phyloP scores from a whole-genome alignment of 2,113 vertebrate genomes.

The Rhinopomastus cyanomelas region DNA sequence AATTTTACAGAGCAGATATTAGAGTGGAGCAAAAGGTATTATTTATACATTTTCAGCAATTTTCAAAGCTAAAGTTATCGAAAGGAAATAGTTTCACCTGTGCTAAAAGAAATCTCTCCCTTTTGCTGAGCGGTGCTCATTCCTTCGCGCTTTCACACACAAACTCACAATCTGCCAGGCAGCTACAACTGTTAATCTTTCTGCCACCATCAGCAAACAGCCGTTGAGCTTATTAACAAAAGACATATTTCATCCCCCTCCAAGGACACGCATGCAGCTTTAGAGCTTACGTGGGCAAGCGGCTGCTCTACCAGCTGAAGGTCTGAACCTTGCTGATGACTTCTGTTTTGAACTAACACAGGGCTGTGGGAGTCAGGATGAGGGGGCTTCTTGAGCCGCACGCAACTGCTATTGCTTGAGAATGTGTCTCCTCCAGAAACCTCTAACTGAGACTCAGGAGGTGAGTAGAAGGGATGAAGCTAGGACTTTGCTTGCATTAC shows the following conservation, averaged over 20 bases:
- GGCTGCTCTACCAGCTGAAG: neutral
- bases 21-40: neutral
- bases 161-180: neutral
- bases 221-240: neutral
- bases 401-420: neutral
- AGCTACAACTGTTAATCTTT: neutral
- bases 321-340: neutral
- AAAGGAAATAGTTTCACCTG: neutral
- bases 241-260: neutral
- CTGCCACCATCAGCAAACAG: neutral
- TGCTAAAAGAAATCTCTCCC: neutral
- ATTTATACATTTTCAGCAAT: neutral
- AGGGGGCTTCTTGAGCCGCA: neutral
- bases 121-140: neutral
- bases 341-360: neutral
- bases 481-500: neutral
- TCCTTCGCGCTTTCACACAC: neutral
- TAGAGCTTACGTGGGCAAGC: neutral
- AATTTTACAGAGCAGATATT: neutral
- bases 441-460: neutral
- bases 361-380: rapidly evolving
- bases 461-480: neutral
- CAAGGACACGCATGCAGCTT: neutral
- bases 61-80: neutral
- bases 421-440: neutral